Percentiles rank a stretch among this genome's conserved stretches.
Evolutionary conservation across 2,113 vertebrate species (phyloP).

Genomic region (Megaptera novaeangliae): DNA sequence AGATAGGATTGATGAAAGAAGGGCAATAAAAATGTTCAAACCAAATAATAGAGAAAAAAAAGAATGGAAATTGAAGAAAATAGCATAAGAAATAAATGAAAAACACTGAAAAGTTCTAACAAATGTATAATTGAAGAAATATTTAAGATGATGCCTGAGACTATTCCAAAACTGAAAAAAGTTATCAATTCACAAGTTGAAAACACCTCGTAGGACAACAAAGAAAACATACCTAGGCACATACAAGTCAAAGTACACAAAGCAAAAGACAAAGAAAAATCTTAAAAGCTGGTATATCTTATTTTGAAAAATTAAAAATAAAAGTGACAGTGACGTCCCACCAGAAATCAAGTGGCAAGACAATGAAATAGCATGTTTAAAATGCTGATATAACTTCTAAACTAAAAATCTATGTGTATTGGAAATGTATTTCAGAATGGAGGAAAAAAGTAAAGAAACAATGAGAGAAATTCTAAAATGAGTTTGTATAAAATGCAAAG

Average conservation of each 20-base stretch:
- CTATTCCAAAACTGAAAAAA: not conserved
- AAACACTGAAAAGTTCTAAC: not conserved
- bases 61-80: not conserved
- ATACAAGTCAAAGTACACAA: not conserved
- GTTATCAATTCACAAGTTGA: not conserved
- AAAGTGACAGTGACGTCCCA: not conserved
- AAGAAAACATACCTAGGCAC: not conserved
- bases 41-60: not conserved
- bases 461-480: not conserved
- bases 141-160: not conserved
- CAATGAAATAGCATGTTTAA: not conserved
- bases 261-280: not conserved
- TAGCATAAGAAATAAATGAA: not conserved
- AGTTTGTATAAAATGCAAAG: not conserved
- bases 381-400: not conserved
- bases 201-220: not conserved
- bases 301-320: not conserved
- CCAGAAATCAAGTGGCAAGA: not conserved
- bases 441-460: not conserved
- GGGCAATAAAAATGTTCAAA: not conserved
- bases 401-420: not conserved
- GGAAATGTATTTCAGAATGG: not conserved
- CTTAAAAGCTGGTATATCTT: rapidly evolving
- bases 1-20: not conserved
- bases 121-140: not conserved